These are phyloP conservation scores for Ctenicera cuprea DNA, from an alignment of 2,888 invertebrate species.

Conservation along the genomic window DNA sequence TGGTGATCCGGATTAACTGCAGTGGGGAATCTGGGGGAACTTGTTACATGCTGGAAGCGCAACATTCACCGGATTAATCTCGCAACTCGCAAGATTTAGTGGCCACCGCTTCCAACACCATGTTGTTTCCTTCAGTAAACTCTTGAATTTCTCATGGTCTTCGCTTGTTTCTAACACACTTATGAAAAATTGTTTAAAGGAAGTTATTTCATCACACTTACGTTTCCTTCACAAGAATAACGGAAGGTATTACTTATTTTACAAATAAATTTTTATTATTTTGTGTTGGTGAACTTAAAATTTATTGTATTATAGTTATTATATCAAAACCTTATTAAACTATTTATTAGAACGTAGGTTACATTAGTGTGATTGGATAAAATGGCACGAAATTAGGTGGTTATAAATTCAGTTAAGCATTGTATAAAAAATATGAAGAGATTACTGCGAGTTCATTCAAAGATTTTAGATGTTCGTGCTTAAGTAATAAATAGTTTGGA, in stretches of 20 bases:
- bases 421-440: too few species aligned
- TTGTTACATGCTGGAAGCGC: slow-evolving; percentile 45
- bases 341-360: not conserved
- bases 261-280: too few species aligned
- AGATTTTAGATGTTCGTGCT: too few species aligned
- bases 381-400: not conserved
- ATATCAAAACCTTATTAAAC: slow-evolving; percentile 2
- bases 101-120: slow-evolving; percentile 25
- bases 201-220: not conserved
- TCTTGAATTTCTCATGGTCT: slow-evolving; percentile 18
- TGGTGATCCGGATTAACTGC: slow-evolving; percentile 52
- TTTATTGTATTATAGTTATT: too few species aligned
- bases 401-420: not conserved
- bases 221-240: not conserved
- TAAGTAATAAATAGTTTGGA: too few species aligned
- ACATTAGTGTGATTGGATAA: not conserved
- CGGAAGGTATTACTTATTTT: too few species aligned
- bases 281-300: too few species aligned
- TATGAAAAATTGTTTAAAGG: not conserved
- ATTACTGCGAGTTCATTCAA: too few species aligned
- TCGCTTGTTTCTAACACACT: slow-evolving; percentile 3
- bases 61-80: slow-evolving; percentile 48
- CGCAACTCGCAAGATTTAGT: slow-evolving; percentile 47
- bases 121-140: slow-evolving; percentile 23
- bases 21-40: slow-evolving; percentile 38